Evolutionary conservation across 2,113 vertebrate species (phyloP).

Genomic region (Apeltes quadracus): DNA sequence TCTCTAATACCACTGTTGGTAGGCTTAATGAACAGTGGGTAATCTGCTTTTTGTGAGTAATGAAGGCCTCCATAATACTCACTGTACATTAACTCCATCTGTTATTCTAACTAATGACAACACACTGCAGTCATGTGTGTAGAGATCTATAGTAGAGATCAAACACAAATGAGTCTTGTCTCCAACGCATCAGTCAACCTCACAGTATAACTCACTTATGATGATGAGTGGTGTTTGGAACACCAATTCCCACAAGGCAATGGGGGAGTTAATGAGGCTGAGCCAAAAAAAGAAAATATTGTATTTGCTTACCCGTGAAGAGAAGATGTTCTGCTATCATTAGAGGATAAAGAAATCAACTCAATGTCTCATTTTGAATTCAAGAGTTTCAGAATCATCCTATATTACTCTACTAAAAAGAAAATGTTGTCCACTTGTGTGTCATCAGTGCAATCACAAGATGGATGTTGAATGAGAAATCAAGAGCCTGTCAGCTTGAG

Average conservation of each 20-base stretch:
- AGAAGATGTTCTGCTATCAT: conserved; percentile 32
- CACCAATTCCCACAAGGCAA: conserved; percentile 47
- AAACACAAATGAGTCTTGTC: conserved; percentile 11
- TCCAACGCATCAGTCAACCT: conserved; percentile 28
- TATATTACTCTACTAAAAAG: background rate
- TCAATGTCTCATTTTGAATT: conserved; percentile 16
- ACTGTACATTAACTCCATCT: conserved; percentile 51
- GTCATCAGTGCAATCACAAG: conserved; percentile 40
- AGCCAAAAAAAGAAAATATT: conserved; percentile 44
- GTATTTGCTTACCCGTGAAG: conserved; percentile 34
- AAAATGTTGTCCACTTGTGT: conserved; percentile 8
- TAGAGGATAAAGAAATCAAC: conserved; percentile 4
- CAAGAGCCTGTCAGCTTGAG: conserved; percentile 36
- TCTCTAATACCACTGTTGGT: too few relatives aligned
- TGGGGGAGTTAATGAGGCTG: conserved; percentile 48
- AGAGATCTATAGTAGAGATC: conserved; percentile 24
- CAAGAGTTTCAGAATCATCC: conserved; percentile 24
- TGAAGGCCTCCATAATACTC: conserved; percentile 48
- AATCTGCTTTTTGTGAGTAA: conserved; percentile 63
- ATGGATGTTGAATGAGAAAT: conserved; percentile 38
- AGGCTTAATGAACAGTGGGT: too few relatives aligned
- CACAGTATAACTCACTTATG: conserved; percentile 31
- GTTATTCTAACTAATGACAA: conserved; percentile 54
- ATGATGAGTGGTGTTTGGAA: conserved; percentile 61
- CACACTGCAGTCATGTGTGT: conserved; percentile 19